Evolutionary conservation across 2,113 vertebrate genomes (phyloP).

Genomic region (Conger conger): DNA sequence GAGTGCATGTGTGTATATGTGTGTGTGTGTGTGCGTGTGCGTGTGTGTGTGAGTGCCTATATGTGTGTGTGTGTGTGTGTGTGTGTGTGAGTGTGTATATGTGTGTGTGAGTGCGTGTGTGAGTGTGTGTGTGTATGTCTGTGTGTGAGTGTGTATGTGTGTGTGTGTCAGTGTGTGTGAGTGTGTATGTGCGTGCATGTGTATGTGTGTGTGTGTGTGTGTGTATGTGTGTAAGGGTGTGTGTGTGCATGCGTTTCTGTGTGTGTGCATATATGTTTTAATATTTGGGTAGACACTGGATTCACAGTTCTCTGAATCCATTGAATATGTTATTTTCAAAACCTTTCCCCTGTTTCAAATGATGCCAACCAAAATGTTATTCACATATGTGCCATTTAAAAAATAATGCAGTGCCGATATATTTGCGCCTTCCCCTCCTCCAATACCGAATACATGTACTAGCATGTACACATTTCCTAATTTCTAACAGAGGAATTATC

Average conservation of each 20-base stretch:
- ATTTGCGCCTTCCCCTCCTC: too few relatives aligned
- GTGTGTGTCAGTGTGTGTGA: background rate
- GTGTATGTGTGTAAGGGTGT: too few relatives aligned
- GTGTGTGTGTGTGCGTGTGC: background rate
- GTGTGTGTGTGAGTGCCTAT: background rate
- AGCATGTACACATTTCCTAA: too few relatives aligned
- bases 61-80: background rate
- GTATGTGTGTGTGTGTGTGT: background rate
- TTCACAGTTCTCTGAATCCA: background rate
- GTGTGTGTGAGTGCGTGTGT: background rate
- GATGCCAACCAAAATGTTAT: too few relatives aligned
- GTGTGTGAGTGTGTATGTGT: background rate
- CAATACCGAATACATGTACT: too few relatives aligned
- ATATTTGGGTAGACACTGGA: background rate
- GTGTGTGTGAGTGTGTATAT: background rate
- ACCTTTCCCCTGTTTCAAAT: too few relatives aligned
- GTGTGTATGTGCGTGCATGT: background rate
- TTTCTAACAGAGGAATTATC: too few relatives aligned
- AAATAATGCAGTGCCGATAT: too few relatives aligned
- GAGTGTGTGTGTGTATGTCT: background rate
- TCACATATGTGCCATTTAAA: too few relatives aligned
- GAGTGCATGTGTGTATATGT: too few relatives aligned
- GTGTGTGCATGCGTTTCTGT: background rate
- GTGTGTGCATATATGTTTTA: background rate
- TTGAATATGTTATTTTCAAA: background rate